phyloP scores from a whole-genome alignment of 2,797 vertebrate genomes.

The Cyclura pinguis region DNA sequence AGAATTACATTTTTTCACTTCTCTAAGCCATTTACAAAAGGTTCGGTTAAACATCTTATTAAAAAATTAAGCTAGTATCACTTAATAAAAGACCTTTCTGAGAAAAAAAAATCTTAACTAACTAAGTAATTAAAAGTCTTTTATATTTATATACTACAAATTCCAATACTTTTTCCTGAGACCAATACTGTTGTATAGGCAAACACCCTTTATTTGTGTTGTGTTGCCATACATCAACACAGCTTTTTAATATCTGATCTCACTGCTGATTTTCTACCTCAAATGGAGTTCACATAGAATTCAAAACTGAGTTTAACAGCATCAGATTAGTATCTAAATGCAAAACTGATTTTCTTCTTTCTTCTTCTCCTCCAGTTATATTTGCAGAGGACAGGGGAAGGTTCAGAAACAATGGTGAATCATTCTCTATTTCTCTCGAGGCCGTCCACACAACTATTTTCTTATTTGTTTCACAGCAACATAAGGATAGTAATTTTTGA shows the following conservation, averaged over 20 bases:
- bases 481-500: background rate
- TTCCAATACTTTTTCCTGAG: background rate
- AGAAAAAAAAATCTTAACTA: background rate
- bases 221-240: background rate
- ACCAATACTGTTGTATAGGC: background rate
- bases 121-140: background rate
- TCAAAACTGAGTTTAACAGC: constrained; percentile 28
- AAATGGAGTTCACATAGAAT: constrained; percentile 10
- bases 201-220: background rate
- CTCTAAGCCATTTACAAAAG: background rate
- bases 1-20: background rate
- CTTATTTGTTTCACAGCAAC: background rate
- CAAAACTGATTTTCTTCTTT: background rate
- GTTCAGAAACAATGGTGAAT: background rate
- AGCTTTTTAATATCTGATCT: accelerated
- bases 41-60: background rate
- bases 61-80: background rate
- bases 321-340: background rate
- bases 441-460: background rate
- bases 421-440: background rate
- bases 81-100: background rate
- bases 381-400: background rate
- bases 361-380: background rate
- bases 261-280: constrained; percentile 8
- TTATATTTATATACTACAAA: background rate